Conservation (phyloP, 2,888 invertebrate species). For the Phengaris arion region DNA sequence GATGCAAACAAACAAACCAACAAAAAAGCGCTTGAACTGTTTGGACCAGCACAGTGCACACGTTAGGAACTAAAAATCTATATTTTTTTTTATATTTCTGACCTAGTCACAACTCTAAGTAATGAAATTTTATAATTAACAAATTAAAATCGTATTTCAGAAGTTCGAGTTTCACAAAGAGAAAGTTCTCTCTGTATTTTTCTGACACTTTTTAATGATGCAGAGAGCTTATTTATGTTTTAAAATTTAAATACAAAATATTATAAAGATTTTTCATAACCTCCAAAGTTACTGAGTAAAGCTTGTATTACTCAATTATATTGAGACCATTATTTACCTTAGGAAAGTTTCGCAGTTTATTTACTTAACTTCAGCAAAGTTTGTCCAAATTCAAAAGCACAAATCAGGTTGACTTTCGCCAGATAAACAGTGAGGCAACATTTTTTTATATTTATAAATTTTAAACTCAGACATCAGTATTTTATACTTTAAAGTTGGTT, state of each 20-base stretch:
- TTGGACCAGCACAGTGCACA: too few species aligned
- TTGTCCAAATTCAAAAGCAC: neutral
- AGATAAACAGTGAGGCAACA: neutral
- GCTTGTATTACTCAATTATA: conserved; percentile 5
- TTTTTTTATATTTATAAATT: too few species aligned
- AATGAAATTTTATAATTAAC: neutral
- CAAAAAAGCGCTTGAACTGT: too few species aligned
- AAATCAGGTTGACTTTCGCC: neutral
- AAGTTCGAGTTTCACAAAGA: neutral
- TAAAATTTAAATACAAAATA: conserved; percentile 8
- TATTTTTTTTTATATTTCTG: too few species aligned
- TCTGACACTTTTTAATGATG: neutral
- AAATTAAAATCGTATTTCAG: neutral
- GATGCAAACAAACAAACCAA: too few species aligned
- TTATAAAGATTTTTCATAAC: neutral
- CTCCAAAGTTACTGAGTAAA: neutral
- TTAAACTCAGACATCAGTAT: too few species aligned
- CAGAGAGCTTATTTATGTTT: neutral
- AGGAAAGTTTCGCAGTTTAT: neutral
- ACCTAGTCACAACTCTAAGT: too few species aligned
- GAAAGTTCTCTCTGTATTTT: neutral
- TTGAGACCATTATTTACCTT: conserved; percentile 5
- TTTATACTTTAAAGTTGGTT: too few species aligned
- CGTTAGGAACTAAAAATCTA: too few species aligned
- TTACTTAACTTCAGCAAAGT: neutral